phyloP scores from a whole-genome alignment of 2,113 vertebrate genomes.

The Tragelaphus buxtoni region DNA sequence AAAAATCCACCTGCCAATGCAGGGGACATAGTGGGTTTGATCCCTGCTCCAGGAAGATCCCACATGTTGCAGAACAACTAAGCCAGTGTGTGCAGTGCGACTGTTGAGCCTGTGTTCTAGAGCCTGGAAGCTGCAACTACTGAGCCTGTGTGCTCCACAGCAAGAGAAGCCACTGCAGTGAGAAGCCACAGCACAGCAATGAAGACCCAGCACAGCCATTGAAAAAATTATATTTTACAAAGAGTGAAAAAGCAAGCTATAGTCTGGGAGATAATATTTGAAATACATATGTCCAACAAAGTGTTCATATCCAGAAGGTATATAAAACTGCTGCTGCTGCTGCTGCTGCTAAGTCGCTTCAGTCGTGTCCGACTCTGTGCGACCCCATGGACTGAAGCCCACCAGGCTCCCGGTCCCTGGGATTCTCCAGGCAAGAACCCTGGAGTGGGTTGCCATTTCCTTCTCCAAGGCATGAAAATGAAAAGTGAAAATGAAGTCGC shows the following conservation, averaged over 20 bases:
- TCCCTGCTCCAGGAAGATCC: neutral
- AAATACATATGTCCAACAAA: neutral
- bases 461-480: too few species aligned
- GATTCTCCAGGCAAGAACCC: too few species aligned
- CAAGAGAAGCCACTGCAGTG: neutral
- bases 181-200: neutral
- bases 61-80: neutral
- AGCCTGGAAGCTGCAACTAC: neutral
- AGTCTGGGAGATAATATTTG: neutral
- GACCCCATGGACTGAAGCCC: too few species aligned
- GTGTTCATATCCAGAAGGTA: neutral
- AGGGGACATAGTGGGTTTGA: neutral
- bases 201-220: neutral
- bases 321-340: neutral
- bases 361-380: too few species aligned
- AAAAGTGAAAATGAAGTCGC: too few species aligned
- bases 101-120: neutral
- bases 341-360: neutral
- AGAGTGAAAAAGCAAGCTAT: neutral
- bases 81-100: fast-evolving
- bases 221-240: neutral
- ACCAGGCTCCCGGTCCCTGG: too few species aligned
- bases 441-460: too few species aligned
- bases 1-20: neutral
- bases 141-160: neutral